Percentiles rank a stretch among this genome's conserved stretches.
phyloP scores from a whole-genome alignment of 1,140 invertebrate genomes.

The Protaetia brevitarsis region DNA sequence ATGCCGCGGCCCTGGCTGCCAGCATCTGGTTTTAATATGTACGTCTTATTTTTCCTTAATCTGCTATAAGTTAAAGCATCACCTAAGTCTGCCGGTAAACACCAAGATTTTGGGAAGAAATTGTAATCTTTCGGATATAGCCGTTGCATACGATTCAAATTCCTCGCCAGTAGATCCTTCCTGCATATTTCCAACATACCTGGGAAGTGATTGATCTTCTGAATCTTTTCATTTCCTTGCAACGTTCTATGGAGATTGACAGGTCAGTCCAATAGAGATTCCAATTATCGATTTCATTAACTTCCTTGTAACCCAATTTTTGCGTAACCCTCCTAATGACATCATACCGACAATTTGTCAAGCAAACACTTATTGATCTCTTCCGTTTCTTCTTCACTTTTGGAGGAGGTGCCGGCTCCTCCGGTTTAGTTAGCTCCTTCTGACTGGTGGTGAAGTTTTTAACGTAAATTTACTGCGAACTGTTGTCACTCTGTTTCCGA shows the following conservation, averaged over 20 bases:
- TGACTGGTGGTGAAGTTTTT: not conserved
- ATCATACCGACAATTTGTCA: constrained; percentile 71
- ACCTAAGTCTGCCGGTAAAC: constrained; percentile 78
- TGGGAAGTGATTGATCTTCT: constrained; percentile 90
- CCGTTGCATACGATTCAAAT: constrained; percentile 82
- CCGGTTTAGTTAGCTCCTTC: constrained; percentile 7
- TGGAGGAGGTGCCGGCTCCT: not conserved
- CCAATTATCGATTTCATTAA: constrained; percentile 77
- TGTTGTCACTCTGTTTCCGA: not conserved
- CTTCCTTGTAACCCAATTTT: constrained; percentile 75
- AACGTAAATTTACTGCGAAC: not conserved
- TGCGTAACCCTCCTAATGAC: constrained; percentile 67
- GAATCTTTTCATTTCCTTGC: constrained; percentile 88
- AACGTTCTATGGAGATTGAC: constrained; percentile 75
- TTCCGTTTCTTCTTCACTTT: constrained; percentile 35
- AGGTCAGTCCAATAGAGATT: constrained; percentile 87
- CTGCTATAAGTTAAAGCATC: constrained; percentile 63
- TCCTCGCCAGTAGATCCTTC: constrained; percentile 80
- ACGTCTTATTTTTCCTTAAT: constrained; percentile 70
- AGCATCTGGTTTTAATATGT: constrained; percentile 84
- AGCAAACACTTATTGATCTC: constrained; percentile 58
- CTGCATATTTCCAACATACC: constrained; percentile 88
- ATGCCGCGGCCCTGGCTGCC: constrained; percentile 86
- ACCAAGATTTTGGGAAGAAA: constrained; percentile 92
- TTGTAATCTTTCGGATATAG: constrained; percentile 85